phyloP scores from a whole-genome alignment of 2,888 invertebrate species.

The Alentia gelatinosa region DNA sequence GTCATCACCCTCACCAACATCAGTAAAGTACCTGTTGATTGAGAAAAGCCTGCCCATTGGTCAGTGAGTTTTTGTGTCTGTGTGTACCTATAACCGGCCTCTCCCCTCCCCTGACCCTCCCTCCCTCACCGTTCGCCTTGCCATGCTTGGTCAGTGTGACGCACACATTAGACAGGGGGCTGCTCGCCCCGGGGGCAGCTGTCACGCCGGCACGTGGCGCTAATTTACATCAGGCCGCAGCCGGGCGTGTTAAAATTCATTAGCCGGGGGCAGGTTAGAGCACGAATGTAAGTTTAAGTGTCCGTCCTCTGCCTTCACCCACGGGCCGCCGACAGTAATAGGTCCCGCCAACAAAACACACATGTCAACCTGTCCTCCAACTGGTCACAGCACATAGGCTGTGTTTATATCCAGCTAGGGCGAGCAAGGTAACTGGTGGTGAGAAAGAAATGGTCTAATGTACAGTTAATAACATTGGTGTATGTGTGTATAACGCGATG shows the following conservation, averaged over 20 bases:
- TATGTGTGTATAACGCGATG: too few relatives aligned
- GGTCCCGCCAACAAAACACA: background rate
- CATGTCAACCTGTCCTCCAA: background rate
- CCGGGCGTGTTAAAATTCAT: constrained; percentile 33
- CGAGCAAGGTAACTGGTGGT: too few relatives aligned
- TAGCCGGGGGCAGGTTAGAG: constrained; percentile 20
- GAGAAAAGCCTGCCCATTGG: background rate
- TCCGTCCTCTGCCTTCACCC: constrained; percentile 35
- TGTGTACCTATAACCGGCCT: background rate
- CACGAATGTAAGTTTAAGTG: constrained; percentile 26
- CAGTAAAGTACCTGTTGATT: background rate
- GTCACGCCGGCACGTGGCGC: constrained; percentile 30
- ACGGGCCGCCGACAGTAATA: background rate
- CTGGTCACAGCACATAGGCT: too few relatives aligned
- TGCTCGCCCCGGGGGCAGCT: background rate
- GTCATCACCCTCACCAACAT: background rate
- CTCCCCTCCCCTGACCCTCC: background rate
- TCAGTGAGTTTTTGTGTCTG: background rate
- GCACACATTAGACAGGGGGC: background rate
- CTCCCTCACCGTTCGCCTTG: background rate
- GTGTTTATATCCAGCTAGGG: too few relatives aligned
- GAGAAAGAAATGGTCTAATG: too few relatives aligned
- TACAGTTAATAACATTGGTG: too few relatives aligned
- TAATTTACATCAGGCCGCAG: constrained; percentile 27
- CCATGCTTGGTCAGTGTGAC: background rate